Conservation (phyloP, 1,140 invertebrate genomes). For the Leptinotarsa undecemlineata region DNA sequence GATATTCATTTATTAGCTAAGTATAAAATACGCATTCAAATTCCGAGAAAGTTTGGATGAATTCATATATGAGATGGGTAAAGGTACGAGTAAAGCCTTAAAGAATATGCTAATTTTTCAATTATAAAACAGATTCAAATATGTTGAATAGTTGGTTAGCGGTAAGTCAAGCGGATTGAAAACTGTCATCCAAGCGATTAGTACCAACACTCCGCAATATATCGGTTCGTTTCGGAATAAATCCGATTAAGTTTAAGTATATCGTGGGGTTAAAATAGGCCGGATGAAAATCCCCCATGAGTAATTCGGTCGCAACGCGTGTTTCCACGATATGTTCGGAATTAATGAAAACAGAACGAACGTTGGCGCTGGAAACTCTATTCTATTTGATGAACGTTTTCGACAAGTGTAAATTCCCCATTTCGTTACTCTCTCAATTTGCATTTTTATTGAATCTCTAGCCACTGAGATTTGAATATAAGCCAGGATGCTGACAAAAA, state of each 20-base stretch:
- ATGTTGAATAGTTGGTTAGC: slow-evolving; percentile 38
- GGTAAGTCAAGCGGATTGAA: slow-evolving; percentile 39
- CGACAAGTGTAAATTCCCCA: slow-evolving; percentile 53
- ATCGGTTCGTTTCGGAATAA: slow-evolving; percentile 46
- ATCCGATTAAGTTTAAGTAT: slow-evolving; percentile 54
- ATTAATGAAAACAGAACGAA: slow-evolving; percentile 53
- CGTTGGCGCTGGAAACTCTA: slow-evolving; percentile 31
- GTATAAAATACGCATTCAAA: not conserved
- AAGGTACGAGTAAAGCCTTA: slow-evolving; percentile 7
- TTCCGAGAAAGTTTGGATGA: not conserved
- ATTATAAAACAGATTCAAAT: slow-evolving; percentile 42
- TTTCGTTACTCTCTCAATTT: slow-evolving; percentile 53
- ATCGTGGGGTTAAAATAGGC: slow-evolving; percentile 53
- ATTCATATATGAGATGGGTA: not conserved
- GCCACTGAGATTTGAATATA: slow-evolving; percentile 52
- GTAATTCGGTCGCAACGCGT: slow-evolving; percentile 51
- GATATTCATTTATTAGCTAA: not conserved
- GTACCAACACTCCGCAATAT: slow-evolving; percentile 15
- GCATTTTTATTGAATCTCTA: slow-evolving; percentile 56
- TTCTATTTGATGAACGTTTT: slow-evolving; percentile 45
- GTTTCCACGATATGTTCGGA: slow-evolving; percentile 50
- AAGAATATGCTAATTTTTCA: slow-evolving; percentile 41
- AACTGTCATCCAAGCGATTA: slow-evolving; percentile 32
- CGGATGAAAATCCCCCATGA: slow-evolving; percentile 51
- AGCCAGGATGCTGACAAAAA: slow-evolving; percentile 52